Base-by-base conservation (phyloP, 2,797 vertebrate species). In the Pterois miles region DNA sequence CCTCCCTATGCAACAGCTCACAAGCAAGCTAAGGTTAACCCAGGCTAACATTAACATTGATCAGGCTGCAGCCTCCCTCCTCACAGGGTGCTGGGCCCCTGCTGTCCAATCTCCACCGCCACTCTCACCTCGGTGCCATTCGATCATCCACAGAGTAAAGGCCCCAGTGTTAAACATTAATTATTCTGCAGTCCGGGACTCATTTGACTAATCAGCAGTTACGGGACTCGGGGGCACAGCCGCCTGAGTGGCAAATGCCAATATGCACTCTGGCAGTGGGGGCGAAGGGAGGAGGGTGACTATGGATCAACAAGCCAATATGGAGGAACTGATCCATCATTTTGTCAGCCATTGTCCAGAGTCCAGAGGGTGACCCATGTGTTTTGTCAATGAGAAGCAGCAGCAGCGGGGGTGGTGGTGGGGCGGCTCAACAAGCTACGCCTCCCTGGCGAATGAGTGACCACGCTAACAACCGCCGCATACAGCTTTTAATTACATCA, bases 201-300 rank as follows among this genome's bases (percentile, higher is more conserved):
- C 83, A 96, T 98, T 97, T 95, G 95, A 96, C 95, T 98, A 96
- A 97, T 97, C 96, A 96, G 95, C 96, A 96, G 92, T 94, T 94
- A 85, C 68, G 94, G 88, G 93, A 94, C 95, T 91, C 76, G 80
- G 90, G 92, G 92, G 90, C 36, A 91, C 85, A 84, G 87, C 77
- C 72, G 83, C 83, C 91, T 97, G 96, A 97, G 94, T 96, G 97
- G 96, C 96, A 98, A 98, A 97, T 96, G 97, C 95, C 97, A 97
- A 98, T 98, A 98, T 93, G 90, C 92, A 92, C 93, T 94, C 89
- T 77, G 75, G 66, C 60, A 43, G 73, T 9, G 33, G 72, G 87
- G 91, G 85, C 85, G 91, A 89, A 46, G 18, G 43, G 16, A 46
- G 69, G 74, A 78, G 88, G 88, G 84, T 71, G 92, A 83, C 93